Evolutionary conservation across 2,113 vertebrate species (phyloP).

Genomic region (Microtus richardsoni): DNA sequence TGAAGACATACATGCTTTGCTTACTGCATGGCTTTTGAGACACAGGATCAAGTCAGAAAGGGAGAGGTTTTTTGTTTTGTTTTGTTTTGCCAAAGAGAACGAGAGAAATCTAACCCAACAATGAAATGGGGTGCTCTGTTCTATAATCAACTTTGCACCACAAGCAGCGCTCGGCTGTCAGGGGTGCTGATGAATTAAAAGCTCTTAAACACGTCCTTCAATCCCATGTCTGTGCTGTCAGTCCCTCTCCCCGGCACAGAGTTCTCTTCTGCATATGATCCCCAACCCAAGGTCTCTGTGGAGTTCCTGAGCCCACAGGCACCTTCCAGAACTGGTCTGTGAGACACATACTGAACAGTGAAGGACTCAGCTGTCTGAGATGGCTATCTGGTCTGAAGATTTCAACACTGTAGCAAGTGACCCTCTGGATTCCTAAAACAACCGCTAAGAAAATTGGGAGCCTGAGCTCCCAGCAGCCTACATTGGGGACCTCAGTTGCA

Average conservation of each 20-base stretch:
- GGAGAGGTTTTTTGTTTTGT: background rate
- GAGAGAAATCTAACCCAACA: background rate
- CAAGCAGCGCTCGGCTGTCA: background rate
- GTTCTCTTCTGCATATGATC: background rate
- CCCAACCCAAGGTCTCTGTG: background rate
- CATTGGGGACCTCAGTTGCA: slow-evolving; percentile 52
- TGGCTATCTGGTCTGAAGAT: background rate
- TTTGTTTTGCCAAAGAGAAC: background rate
- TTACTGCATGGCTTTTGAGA: background rate
- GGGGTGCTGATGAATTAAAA: background rate
- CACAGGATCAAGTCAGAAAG: background rate
- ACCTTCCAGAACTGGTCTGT: background rate
- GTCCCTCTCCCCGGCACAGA: background rate
- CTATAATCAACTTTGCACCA: background rate
- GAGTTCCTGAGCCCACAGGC: background rate
- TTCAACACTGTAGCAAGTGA: background rate
- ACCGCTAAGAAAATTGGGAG: background rate
- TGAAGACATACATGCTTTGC: background rate
- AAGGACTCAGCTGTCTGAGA: background rate
- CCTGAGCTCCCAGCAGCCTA: background rate
- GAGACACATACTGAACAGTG: background rate
- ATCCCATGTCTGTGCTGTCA: background rate
- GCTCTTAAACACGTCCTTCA: background rate
- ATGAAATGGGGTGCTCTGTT: background rate
- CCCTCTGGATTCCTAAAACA: slow-evolving; percentile 51